phyloP scores from a whole-genome alignment of 2,113 vertebrate species.

The Perca fluviatilis region DNA sequence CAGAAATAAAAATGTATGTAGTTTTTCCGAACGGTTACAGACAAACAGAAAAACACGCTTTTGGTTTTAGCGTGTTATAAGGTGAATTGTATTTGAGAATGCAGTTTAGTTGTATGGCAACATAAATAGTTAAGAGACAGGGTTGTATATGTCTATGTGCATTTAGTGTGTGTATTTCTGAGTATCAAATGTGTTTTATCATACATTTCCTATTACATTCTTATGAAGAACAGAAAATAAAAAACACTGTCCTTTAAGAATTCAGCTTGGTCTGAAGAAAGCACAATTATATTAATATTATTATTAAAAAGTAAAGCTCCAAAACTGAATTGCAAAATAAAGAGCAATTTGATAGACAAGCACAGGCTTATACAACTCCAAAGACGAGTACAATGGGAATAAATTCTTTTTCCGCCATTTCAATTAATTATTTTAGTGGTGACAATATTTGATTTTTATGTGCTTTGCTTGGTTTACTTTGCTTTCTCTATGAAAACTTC shows the following conservation, averaged over 20 bases:
- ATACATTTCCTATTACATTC: not conserved
- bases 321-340: no score
- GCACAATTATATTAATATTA: no score
- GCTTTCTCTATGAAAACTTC: not conserved
- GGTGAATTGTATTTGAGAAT: no score
- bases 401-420: no score
- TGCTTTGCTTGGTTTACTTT: not conserved
- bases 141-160: not conserved
- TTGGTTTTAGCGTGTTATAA: no score
- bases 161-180: not conserved
- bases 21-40: no score
- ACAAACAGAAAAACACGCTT: no score
- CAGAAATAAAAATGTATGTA: no score
- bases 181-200: not conserved
- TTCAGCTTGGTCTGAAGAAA: not conserved
- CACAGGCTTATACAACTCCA: not conserved
- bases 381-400: no score
- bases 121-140: no score
- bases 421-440: not conserved
- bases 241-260: not conserved
- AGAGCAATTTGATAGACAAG: not conserved
- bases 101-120: no score
- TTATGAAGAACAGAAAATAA: not conserved
- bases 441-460: not conserved
- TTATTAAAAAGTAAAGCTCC: no score